Percentiles rank a stretch among this genome's conserved stretches.
Evolutionary conservation across 2,888 invertebrate genomes (phyloP).

Genomic region (Andrena camellia): DNA sequence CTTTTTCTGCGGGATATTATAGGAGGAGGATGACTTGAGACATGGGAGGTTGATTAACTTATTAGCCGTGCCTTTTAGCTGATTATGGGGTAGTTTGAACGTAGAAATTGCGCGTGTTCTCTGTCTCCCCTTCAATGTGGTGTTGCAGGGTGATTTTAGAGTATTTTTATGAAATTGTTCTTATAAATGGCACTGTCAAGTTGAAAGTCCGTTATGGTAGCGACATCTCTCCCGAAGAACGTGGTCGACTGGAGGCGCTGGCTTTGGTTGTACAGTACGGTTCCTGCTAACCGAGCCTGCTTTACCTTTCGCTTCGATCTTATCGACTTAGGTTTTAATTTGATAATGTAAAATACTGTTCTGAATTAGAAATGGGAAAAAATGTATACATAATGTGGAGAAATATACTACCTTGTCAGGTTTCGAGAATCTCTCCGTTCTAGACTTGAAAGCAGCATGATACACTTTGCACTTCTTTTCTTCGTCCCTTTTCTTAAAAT

Average conservation of each 20-base stretch:
- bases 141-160: background rate
- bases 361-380: too few species aligned
- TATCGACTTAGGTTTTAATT: background rate
- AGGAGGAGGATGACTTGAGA: background rate
- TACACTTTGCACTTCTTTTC: conserved; percentile 41
- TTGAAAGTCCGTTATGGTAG: background rate
- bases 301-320: background rate
- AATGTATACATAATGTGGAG: background rate
- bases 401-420: conserved; percentile 20
- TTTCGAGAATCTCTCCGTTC: conserved; percentile 40
- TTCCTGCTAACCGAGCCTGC: background rate
- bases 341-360: too few species aligned
- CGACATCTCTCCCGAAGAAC: conserved; percentile 34
- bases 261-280: background rate
- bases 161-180: background rate
- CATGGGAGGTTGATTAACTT: background rate
- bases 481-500: background rate
- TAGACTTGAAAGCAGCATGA: conserved; percentile 73
- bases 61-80: background rate
- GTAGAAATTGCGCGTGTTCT: background rate
- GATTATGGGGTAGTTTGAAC: too few species aligned
- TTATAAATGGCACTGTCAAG: background rate
- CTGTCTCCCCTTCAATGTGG: background rate
- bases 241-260: background rate
- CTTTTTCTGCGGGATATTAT: background rate